phyloP scores from a whole-genome alignment of 2,888 invertebrate species.

The Helleia helle region DNA sequence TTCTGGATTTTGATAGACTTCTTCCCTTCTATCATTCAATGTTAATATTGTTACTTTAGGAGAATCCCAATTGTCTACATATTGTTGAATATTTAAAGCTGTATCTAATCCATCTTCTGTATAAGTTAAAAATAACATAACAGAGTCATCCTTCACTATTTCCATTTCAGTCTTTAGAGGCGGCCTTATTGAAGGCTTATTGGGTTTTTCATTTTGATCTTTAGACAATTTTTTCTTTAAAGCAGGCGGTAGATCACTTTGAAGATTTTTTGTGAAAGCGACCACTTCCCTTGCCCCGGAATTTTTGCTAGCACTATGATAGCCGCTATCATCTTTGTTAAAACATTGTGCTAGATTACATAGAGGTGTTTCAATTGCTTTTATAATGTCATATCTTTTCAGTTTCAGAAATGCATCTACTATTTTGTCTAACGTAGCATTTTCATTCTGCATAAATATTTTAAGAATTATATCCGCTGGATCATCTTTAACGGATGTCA shows the following conservation, averaged over 20 bases:
- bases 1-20: slow-evolving; percentile 68
- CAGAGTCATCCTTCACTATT: slow-evolving; percentile 35
- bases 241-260: slow-evolving; percentile 52
- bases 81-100: slow-evolving; percentile 58
- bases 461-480: slow-evolving; percentile 69
- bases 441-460: slow-evolving; percentile 64
- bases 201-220: slow-evolving; percentile 38
- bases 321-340: slow-evolving; percentile 58
- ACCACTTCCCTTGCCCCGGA: slow-evolving; percentile 48
- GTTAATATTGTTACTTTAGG: slow-evolving; percentile 48
- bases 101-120: slow-evolving; percentile 65
- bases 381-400: slow-evolving; percentile 67
- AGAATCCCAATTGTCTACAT: slow-evolving; percentile 59
- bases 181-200: slow-evolving; percentile 28
- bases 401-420: slow-evolving; percentile 59
- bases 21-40: slow-evolving; percentile 61
- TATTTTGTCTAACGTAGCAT: slow-evolving; percentile 70
- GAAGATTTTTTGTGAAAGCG: slow-evolving; percentile 42
- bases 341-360: slow-evolving; percentile 47
- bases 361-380: slow-evolving; percentile 56
- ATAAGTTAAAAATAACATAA: slow-evolving; percentile 66
- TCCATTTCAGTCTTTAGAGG: slow-evolving; percentile 28
- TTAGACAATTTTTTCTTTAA: slow-evolving; percentile 45
- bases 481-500: slow-evolving; percentile 65
- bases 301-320: slow-evolving; percentile 46